Evolutionary conservation across 2,888 invertebrate genomes (phyloP), one percentile per base, ranked within the genome.

Genomic region (Tortrix viridana): DNA sequence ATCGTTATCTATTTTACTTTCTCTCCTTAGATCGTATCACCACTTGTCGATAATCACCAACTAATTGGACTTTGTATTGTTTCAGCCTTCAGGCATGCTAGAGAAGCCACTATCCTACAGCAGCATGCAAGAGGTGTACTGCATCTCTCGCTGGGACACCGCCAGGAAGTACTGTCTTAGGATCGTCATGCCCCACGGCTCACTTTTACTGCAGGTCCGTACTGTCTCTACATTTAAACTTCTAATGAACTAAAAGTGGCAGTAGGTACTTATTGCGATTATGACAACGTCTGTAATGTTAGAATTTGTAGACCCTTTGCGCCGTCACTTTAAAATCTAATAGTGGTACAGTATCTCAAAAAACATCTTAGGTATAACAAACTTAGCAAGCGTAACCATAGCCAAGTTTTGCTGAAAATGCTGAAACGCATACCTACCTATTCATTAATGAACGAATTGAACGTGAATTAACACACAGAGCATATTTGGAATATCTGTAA

Each of bases 91-190:
- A 26, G 94, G 95, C 55, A 90, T 94, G 65, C 89, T 96, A 84
- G 96, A 95, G 76, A 88, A 92, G 12, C 93, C 95, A 1, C 89
- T 96, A 58, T 93, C 94, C 4, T 96, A 96, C 82, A 94, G 94
- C 74, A 93, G 93, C 73, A 95, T 96, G 92, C 95, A 96, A 73
- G 96, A 96, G 75, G 94, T 96, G 2, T 96, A 95, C 79, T 94
- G 95, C 69, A 95, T 96, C 54, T 94, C 95, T 0, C 92, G 96
- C 56, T 96, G 96, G 95, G 96, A 96, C 74, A 94, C 95, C 1
- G 95, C 95, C n/a, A 94, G 96, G 73, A 96, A 96, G 80, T 96
- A 95, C 85, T 96, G 96, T 82, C 93, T 96, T 66, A 93, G 96
- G 69, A 95, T 96, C 73, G 95, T 96, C 37, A 93, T 96, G 81